Conservation (phyloP, 2,113 vertebrate species). For the Callipepla californica region DNA sequence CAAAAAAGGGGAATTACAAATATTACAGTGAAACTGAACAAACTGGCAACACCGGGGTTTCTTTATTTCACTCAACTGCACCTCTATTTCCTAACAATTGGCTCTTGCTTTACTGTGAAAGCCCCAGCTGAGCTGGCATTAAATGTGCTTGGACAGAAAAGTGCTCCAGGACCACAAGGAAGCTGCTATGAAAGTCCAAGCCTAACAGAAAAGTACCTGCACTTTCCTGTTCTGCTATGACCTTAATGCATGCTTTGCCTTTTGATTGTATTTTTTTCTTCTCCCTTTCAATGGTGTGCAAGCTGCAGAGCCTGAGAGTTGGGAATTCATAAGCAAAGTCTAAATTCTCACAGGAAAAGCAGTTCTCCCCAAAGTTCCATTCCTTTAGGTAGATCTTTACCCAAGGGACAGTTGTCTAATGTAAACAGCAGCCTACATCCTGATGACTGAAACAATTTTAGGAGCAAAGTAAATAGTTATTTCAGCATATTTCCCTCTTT, state of each 20-base stretch:
- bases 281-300: not conserved
- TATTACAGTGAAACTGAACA: not conserved
- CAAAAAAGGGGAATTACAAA: not conserved
- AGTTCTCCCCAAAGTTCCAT: slow-evolving; percentile 12
- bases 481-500: not conserved
- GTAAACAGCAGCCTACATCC: slow-evolving; percentile 55
- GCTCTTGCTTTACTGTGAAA: not conserved
- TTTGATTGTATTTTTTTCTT: not conserved
- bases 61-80: not conserved
- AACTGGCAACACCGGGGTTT: not conserved
- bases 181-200: not conserved
- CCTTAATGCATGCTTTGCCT: not conserved
- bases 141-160: rapidly evolving
- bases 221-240: not conserved
- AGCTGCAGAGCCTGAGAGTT: not conserved
- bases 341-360: slow-evolving; percentile 12
- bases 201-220: not conserved
- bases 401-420: slow-evolving; percentile 1
- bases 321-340: not conserved
- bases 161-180: not conserved
- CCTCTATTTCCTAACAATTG: not conserved
- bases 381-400: slow-evolving; percentile 48
- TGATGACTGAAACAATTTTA: slow-evolving; percentile 40
- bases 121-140: not conserved
- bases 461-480: slow-evolving; percentile 40